These are phyloP conservation scores for Philereme vetulata DNA, from an alignment of 2,888 invertebrate genomes.

Conservation along the genomic window DNA sequence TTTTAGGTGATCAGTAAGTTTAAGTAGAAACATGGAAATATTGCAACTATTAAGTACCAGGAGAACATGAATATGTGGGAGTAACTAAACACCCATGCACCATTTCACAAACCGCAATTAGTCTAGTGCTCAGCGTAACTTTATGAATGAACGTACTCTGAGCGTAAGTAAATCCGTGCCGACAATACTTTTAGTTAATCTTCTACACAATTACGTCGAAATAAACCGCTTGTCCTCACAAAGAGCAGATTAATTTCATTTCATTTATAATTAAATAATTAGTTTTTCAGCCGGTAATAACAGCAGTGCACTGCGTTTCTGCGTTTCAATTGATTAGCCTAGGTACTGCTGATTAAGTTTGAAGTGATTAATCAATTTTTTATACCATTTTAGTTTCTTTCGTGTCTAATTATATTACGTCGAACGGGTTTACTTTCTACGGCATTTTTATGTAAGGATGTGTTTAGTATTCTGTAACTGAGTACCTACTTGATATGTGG, in stretches of 20 bases:
- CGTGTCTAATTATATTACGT: neutral
- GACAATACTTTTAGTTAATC: neutral
- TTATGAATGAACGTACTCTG: neutral
- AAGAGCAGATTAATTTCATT: neutral
- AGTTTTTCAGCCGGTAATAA: neutral
- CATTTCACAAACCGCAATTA: neutral
- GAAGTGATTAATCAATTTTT: neutral
- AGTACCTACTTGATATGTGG: no score
- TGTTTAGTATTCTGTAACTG: no score
- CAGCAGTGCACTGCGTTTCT: neutral
- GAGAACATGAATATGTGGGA: neutral
- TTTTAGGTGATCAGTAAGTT: no score
- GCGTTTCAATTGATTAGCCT: constrained; percentile 1
- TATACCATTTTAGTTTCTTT: neutral
- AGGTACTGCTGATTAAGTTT: neutral
- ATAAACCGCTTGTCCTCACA: neutral
- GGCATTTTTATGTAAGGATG: no score
- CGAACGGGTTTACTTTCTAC: neutral
- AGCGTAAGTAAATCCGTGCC: neutral
- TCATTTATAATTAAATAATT: neutral
- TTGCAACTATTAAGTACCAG: neutral
- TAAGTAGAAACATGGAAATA: neutral
- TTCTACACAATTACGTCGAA: neutral
- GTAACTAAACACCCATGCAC: neutral
- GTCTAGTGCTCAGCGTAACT: neutral